Conservation (phyloP, 2,113 vertebrate species). For the Dendrocopos noguchii region DNA sequence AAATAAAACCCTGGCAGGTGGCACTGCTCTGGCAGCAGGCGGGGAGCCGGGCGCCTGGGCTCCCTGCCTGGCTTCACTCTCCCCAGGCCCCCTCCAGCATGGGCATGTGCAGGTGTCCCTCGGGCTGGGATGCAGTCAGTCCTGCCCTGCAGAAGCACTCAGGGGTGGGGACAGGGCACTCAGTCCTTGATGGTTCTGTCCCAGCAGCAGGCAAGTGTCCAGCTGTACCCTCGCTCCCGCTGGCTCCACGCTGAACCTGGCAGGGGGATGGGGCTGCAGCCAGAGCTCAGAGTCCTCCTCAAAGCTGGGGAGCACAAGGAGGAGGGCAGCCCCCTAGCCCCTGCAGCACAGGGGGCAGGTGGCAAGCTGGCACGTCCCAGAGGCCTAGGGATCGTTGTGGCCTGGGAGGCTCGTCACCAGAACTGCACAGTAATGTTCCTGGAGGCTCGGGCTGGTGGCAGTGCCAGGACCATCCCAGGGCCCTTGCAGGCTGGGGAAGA, state of each 20-base stretch:
- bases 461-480: neutral
- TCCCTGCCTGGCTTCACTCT: neutral
- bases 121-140: neutral
- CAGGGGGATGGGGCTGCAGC: neutral
- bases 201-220: neutral
- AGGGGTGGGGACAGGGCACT: rapidly evolving
- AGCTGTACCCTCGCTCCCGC: neutral
- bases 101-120: neutral
- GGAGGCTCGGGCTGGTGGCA: neutral
- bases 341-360: neutral
- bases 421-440: neutral
- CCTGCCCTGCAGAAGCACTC: neutral
- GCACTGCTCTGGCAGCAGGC: neutral
- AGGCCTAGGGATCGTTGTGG: neutral
- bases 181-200: neutral
- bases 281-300: neutral
- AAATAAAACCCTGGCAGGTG: slow-evolving; percentile 33
- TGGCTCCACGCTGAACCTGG: rapidly evolving
- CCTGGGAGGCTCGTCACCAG: neutral
- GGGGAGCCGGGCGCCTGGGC: neutral
- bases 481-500: neutral
- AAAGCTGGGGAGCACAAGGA: neutral
- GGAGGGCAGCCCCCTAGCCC: neutral
- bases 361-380: neutral
- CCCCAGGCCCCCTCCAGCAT: neutral